Conservation (phyloP, 2,797 vertebrate genomes). For the Myotis pilosus region DNA sequence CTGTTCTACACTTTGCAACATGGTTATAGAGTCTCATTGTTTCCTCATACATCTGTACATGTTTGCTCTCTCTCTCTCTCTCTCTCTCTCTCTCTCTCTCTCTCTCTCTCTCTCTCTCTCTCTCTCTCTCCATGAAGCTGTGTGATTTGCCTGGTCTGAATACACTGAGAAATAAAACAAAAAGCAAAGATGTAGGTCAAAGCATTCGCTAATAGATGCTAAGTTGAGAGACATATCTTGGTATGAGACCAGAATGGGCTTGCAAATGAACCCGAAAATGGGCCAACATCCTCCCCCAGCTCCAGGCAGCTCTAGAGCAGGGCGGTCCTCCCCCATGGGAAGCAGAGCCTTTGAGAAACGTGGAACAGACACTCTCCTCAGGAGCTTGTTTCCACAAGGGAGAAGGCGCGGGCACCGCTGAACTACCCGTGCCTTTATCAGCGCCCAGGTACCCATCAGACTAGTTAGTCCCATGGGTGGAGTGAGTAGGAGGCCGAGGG, state of each 20-base stretch:
- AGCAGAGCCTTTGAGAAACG: not conserved
- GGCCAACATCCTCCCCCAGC: not conserved
- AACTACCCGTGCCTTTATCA: accelerated
- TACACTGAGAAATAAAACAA: not conserved
- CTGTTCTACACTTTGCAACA: not conserved
- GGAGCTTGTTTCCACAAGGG: not conserved
- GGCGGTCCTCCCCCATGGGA: not conserved
- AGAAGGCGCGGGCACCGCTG: not conserved
- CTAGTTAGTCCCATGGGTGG: too few relatives aligned
- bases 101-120: not conserved
- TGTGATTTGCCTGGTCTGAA: not conserved
- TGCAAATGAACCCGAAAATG: not conserved
- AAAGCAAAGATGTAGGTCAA: not conserved
- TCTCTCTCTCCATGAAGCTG: too few relatives aligned
- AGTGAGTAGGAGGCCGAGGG: not conserved
- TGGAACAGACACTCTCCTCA: not conserved
- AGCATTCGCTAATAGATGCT: not conserved
- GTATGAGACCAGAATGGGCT: not conserved
- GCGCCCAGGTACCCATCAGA: not conserved
- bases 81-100: not conserved
- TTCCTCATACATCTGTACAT: not conserved
- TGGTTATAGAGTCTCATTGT: not conserved
- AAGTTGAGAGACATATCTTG: not conserved
- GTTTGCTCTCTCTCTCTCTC: not conserved
- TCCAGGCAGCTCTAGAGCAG: not conserved